Evolutionary conservation across 37 sponge, comb jelly and placozoan species (phyloP).

Genomic region (Halichondria panicea): DNA sequence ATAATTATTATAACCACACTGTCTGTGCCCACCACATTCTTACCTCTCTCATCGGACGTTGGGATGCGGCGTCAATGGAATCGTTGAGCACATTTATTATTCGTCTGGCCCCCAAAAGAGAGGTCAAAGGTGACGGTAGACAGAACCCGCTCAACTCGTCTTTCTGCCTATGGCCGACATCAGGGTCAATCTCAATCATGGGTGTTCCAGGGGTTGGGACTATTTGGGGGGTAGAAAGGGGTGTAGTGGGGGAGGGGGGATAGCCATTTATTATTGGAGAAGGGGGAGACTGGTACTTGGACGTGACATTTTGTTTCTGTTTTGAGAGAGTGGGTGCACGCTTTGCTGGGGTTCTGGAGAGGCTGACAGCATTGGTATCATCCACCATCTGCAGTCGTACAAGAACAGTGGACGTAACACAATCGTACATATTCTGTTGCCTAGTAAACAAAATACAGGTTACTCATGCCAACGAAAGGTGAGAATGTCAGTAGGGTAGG

Average conservation of each 20-base stretch:
- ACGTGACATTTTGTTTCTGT: background rate
- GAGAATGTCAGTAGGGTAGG: too few species aligned
- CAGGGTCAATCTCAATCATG: constrained; percentile 23
- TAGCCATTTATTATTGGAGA: background rate
- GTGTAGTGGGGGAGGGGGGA: background rate
- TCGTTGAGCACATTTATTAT: constrained; percentile 3
- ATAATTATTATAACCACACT: background rate
- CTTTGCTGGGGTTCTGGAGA: background rate
- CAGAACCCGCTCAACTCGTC: background rate
- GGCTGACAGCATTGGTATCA: too few species aligned
- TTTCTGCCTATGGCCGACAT: background rate
- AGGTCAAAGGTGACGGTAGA: constrained; percentile 8
- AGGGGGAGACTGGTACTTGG: background rate
- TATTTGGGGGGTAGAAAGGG: background rate
- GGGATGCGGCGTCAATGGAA: background rate
- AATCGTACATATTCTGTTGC: too few species aligned
- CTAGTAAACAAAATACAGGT: too few species aligned
- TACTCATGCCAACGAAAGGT: too few species aligned
- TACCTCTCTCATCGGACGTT: constrained; percentile 13
- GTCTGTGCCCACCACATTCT: background rate
- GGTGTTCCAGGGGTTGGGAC: constrained; percentile 2
- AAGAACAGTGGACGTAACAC: too few species aligned
- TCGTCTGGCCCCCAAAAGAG: constrained; percentile 5
- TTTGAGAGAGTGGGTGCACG: background rate
- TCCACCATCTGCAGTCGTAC: too few species aligned